Evolutionary conservation across 2,888 invertebrate genomes (phyloP).

Genomic region (Rhagonycha fulva): DNA sequence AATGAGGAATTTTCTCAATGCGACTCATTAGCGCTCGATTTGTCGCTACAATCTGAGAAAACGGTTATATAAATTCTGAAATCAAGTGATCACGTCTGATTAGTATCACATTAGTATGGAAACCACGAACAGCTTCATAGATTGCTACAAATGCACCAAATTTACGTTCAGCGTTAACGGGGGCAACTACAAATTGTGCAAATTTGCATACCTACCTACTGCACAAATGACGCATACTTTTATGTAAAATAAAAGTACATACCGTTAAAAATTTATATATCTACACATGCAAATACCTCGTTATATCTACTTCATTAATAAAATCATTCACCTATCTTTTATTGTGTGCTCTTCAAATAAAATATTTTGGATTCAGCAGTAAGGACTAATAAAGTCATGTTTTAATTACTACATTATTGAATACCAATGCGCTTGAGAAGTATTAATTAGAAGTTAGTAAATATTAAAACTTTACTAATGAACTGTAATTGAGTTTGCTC

Average conservation of each 20-base stretch:
- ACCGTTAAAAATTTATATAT: not conserved
- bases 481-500: constrained; percentile 55
- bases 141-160: constrained; percentile 32
- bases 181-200: constrained; percentile 29
- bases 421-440: constrained; percentile 47
- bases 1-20: constrained; percentile 38
- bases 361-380: constrained; percentile 24
- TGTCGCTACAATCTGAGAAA: constrained; percentile 37
- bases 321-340: not conserved
- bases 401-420: constrained; percentile 47
- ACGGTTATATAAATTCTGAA: constrained; percentile 36
- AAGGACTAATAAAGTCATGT: constrained; percentile 29
- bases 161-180: constrained; percentile 29
- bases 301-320: not conserved
- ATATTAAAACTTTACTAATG: constrained; percentile 55
- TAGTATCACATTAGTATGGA: constrained; percentile 39
- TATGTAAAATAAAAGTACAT: constrained; percentile 2
- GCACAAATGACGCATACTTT: constrained; percentile 20
- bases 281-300: not conserved
- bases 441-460: constrained; percentile 55
- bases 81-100: constrained; percentile 36
- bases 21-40: constrained; percentile 39
- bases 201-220: constrained; percentile 25
- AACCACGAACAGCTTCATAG: constrained; percentile 30
- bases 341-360: not conserved